phyloP scores from a whole-genome alignment of 2,888 invertebrate species.

The Buathra laborator region DNA sequence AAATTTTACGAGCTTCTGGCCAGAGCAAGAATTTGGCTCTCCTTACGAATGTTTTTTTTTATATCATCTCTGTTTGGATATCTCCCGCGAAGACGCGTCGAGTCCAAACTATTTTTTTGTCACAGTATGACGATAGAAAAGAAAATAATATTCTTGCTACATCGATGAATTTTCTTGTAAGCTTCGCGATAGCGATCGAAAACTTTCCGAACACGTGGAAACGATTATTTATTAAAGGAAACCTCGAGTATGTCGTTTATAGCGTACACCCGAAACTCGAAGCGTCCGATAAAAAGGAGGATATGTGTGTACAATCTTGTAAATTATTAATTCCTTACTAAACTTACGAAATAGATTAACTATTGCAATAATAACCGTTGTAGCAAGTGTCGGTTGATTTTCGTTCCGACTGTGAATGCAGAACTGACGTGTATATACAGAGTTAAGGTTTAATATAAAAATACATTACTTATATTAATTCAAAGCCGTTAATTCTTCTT shows the following conservation, averaged over 20 bases:
- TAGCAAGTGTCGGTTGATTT: constrained; percentile 69
- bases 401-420: constrained; percentile 67
- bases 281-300: constrained; percentile 64
- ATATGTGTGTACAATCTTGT: constrained; percentile 82
- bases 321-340: constrained; percentile 81
- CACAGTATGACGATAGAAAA: constrained; percentile 7
- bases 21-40: constrained; percentile 47
- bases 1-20: constrained; percentile 70
- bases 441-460: constrained; percentile 80
- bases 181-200: constrained; percentile 46
- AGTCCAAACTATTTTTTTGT: constrained; percentile 7
- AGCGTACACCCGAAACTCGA: constrained; percentile 73
- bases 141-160: constrained; percentile 20
- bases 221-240: constrained; percentile 77
- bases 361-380: constrained; percentile 69
- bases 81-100: constrained; percentile 1
- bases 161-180: constrained; percentile 12
- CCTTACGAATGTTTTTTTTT: constrained; percentile 70
- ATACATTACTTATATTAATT: constrained; percentile 74
- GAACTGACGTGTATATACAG: constrained; percentile 82
- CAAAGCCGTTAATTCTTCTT: constrained; percentile 41
- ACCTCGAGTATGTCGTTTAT: constrained; percentile 68
- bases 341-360: constrained; percentile 71
- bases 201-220: constrained; percentile 45
- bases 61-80: constrained; percentile 26